Evolutionary conservation across 1,140 invertebrate species (phyloP).

Genomic region (Pseudomyrmex sp.): DNA sequence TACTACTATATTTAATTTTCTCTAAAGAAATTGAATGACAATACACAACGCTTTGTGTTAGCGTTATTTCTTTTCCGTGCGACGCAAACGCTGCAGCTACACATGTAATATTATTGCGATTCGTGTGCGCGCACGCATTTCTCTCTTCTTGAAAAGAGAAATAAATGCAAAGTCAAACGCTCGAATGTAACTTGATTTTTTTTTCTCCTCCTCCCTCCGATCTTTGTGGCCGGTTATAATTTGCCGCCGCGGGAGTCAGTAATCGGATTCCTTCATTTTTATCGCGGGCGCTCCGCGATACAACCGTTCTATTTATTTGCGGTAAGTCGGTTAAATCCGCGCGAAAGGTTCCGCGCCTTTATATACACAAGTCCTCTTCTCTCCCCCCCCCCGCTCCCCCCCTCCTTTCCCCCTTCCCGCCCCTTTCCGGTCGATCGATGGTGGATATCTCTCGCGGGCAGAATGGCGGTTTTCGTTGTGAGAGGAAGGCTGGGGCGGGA

Average conservation of each 20-base stretch:
- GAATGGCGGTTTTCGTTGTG: slow-evolving; percentile 46
- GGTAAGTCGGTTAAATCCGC: slow-evolving; percentile 54
- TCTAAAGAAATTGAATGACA: background rate
- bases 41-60: too few species aligned
- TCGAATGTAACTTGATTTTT: background rate
- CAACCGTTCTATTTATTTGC: slow-evolving; percentile 47
- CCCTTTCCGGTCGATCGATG: slow-evolving; percentile 26
- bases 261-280: slow-evolving; percentile 46
- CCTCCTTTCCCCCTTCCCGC: too few species aligned
- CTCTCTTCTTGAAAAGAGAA: background rate
- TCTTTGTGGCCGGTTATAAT: background rate
- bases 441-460: slow-evolving; percentile 47
- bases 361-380: slow-evolving; percentile 15
- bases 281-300: slow-evolving; percentile 12
- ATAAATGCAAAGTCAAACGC: background rate
- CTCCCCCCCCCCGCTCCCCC: too few species aligned
- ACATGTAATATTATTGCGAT: too few species aligned
- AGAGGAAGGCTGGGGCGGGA: slow-evolving; percentile 21
- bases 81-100: too few species aligned
- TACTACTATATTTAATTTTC: background rate
- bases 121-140: too few species aligned
- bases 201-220: background rate
- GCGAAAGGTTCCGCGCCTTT: slow-evolving; percentile 47
- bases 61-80: too few species aligned
- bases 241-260: slow-evolving; percentile 10